Percentiles rank a stretch among this genome's conserved stretches.
Evolutionary conservation across 1,140 invertebrate genomes (phyloP).

Genomic region (Drosophila orena): DNA sequence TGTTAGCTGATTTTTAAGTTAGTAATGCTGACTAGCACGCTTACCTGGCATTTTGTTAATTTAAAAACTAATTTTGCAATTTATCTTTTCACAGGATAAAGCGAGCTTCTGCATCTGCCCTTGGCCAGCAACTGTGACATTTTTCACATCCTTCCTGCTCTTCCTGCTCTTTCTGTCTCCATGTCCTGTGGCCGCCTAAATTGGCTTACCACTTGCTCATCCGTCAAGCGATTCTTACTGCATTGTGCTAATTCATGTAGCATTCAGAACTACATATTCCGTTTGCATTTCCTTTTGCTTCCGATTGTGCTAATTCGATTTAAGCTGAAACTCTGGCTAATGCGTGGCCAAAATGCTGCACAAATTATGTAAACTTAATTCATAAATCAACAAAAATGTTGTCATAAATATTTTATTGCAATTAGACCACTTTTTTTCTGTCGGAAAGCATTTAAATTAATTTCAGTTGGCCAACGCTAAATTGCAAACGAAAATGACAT

Average conservation of each 20-base stretch:
- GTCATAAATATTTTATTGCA: slow-evolving; percentile 41
- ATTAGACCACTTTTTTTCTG: slow-evolving; percentile 14
- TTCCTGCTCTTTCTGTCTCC: background rate
- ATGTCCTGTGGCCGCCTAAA: background rate
- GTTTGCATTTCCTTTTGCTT: background rate
- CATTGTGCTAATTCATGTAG: background rate
- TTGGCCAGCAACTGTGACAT: background rate
- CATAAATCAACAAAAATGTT: slow-evolving; percentile 33
- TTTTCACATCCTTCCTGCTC: background rate
- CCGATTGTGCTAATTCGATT: slow-evolving; percentile 16
- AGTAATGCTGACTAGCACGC: too few species aligned
- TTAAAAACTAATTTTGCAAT: too few species aligned
- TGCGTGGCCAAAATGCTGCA: slow-evolving; percentile 5
- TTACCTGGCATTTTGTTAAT: too few species aligned
- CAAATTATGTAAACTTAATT: slow-evolving; percentile 40
- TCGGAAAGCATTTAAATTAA: slow-evolving; percentile 44
- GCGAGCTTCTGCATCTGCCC: background rate
- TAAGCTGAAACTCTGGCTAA: slow-evolving; percentile 4
- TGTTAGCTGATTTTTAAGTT: too few species aligned
- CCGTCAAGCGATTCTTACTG: background rate
- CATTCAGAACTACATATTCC: background rate
- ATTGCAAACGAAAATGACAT: slow-evolving; percentile 50
- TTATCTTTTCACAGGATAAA: background rate
- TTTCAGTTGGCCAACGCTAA: slow-evolving; percentile 58
- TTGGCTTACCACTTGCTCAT: background rate